phyloP scores from a whole-genome alignment of 1,140 invertebrate species.

The Brachionus asplanchnoidis region DNA sequence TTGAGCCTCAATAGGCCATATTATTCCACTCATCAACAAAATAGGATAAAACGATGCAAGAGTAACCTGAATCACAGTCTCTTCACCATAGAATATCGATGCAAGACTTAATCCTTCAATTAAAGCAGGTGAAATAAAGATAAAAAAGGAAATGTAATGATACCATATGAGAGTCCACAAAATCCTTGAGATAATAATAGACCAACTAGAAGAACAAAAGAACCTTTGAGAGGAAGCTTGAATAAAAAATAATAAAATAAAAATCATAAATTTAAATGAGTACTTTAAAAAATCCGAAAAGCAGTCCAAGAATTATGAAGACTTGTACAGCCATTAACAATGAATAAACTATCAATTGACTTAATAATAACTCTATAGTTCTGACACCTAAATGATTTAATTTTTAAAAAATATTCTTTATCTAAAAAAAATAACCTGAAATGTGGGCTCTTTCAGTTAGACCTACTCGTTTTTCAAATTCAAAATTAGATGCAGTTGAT shows the following conservation, averaged over 20 bases:
- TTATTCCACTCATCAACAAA: slow-evolving; percentile 38
- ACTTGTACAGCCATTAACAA: slow-evolving; percentile 28
- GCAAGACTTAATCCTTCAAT: neutral
- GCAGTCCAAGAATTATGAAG: neutral
- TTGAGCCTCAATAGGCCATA: slow-evolving; percentile 39
- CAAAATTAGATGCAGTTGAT: slow-evolving; percentile 81
- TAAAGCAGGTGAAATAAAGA: neutral
- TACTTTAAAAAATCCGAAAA: slow-evolving; percentile 23
- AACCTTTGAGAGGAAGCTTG: slow-evolving; percentile 22
- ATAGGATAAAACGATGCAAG: slow-evolving; percentile 30
- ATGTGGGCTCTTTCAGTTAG: slow-evolving; percentile 49
- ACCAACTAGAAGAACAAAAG: neutral
- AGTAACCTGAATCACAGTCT: slow-evolving; percentile 36
- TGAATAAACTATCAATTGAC: slow-evolving; percentile 30
- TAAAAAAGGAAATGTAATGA: neutral
- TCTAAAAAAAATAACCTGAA: slow-evolving; percentile 41
- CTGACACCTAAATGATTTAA: neutral
- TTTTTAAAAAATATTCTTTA: neutral
- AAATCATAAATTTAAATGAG: neutral
- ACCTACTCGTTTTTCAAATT: slow-evolving; percentile 69
- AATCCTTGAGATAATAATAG: slow-evolving; percentile 33
- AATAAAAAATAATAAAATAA: neutral
- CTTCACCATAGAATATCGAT: slow-evolving; percentile 19
- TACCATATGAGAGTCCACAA: slow-evolving; percentile 38
- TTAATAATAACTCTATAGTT: slow-evolving; percentile 6